Percentiles rank a stretch among this genome's conserved stretches.
Conservation (phyloP, 92 coral and sea anemone genomes). For the Pocillopora grandis region DNA sequence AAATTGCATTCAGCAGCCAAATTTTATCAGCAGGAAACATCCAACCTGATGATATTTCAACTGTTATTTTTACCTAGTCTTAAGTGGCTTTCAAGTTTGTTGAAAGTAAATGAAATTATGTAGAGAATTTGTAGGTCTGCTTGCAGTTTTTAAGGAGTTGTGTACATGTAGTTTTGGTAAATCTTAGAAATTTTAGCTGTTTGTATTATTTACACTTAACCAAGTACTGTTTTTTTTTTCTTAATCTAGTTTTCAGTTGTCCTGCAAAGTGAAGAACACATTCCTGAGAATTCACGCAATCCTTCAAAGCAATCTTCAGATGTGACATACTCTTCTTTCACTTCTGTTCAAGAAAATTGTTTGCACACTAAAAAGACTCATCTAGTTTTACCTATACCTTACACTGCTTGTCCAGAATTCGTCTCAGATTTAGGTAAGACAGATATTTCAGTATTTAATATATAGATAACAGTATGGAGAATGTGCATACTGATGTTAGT, state of each 20-base stretch:
- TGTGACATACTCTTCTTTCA: conserved; percentile 73
- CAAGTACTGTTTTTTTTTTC: neutral
- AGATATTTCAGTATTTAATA: neutral
- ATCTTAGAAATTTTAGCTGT: too few relatives aligned
- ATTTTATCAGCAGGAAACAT: too few relatives aligned
- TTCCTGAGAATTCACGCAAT: conserved; percentile 77
- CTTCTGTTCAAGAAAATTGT: conserved; percentile 86
- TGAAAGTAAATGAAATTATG: too few relatives aligned
- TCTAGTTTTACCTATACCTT: conserved; percentile 86
- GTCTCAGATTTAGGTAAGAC: conserved; percentile 85
- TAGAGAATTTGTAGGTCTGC: too few relatives aligned
- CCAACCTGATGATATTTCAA: too few relatives aligned
- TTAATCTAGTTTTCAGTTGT: conserved; percentile 73
- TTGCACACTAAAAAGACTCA: conserved; percentile 91
- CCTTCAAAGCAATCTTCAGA: conserved; percentile 57
- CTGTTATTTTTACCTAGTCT: too few relatives aligned
- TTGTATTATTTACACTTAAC: too few relatives aligned
- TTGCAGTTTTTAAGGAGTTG: too few relatives aligned
- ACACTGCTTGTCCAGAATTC: conserved; percentile 89
- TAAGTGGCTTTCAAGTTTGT: too few relatives aligned
- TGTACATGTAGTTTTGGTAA: too few relatives aligned
- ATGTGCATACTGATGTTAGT: too few relatives aligned
- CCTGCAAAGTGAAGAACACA: conserved; percentile 92
- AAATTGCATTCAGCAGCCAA: too few relatives aligned
- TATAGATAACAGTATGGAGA: neutral